Conservation (phyloP, 2,797 vertebrate genomes). For the Myiotriccus ornatus region DNA sequence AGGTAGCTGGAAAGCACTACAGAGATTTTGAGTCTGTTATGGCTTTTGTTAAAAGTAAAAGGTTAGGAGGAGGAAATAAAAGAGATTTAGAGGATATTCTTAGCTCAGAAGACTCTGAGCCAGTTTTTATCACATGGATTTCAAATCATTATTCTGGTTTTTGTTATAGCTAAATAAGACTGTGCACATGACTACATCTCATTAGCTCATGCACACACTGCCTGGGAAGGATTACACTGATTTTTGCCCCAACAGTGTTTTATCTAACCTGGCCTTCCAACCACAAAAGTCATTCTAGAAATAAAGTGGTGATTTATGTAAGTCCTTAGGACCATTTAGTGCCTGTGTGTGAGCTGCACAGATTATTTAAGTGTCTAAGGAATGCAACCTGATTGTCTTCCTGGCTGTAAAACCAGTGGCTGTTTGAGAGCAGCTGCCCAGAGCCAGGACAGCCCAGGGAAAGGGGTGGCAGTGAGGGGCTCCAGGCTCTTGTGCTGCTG, state of each 20-base stretch:
- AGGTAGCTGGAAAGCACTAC: not conserved
- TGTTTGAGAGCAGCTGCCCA: not conserved
- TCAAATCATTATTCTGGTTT: constrained; percentile 28
- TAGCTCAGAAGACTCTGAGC: not conserved
- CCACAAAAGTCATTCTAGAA: not conserved
- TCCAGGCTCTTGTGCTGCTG: not conserved
- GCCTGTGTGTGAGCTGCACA: not conserved
- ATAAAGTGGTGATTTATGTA: not conserved
- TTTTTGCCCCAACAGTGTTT: not conserved
- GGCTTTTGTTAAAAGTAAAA: constrained; percentile 21
- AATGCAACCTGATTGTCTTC: constrained; percentile 1
- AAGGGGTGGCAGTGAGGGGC: not conserved
- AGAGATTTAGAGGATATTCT: constrained; percentile 2
- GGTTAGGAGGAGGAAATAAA: not conserved
- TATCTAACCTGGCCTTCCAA: constrained; percentile 9
- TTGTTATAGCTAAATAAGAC: constrained; percentile 1
- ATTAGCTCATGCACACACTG: not conserved
- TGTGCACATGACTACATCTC: not conserved
- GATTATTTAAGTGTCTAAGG: not conserved
- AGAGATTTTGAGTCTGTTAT: not conserved
- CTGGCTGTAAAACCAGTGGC: not conserved
- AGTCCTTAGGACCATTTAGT: not conserved
- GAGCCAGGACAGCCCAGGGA: not conserved
- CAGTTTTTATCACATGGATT: constrained; percentile 23
- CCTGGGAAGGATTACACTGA: not conserved